A percentile compares a stretch with the other conserved stretches of the same genome.
Evolutionary conservation across 2,113 vertebrate genomes (phyloP).

Genomic region (Lepisosteus oculatus): DNA sequence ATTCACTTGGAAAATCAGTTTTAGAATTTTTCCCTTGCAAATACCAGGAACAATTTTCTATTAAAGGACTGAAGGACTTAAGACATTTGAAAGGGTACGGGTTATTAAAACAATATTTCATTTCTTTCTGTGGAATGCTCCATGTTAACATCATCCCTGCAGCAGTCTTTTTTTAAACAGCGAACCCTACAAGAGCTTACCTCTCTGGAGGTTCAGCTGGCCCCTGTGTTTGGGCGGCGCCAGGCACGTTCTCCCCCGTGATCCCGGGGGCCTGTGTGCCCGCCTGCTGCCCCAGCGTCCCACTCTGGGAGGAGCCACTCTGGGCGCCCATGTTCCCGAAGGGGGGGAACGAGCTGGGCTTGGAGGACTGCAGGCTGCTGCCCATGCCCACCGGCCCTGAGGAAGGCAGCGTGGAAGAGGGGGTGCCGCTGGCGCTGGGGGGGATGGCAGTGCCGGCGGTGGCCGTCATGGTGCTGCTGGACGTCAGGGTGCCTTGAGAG

Average conservation of each 20-base stretch:
- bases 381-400: slow-evolving; percentile 70
- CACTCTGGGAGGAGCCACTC: slow-evolving; percentile 66
- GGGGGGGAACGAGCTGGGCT: slow-evolving; percentile 81
- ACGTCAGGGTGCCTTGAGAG: slow-evolving; percentile 63
- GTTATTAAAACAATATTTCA: too few species aligned
- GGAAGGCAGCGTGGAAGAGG: slow-evolving; percentile 63
- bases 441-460: slow-evolving; percentile 68
- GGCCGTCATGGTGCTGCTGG: slow-evolving; percentile 57
- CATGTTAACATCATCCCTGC: neutral
- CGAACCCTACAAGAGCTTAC: slow-evolving; percentile 49
- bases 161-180: neutral
- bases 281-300: slow-evolving; percentile 78
- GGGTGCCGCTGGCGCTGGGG: slow-evolving; percentile 72
- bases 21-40: too few species aligned
- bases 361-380: slow-evolving; percentile 69
- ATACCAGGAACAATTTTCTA: too few species aligned
- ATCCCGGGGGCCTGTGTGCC: slow-evolving; percentile 61
- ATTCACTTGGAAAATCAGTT: too few species aligned
- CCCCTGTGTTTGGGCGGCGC: slow-evolving; percentile 68
- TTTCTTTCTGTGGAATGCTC: too few species aligned
- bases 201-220: slow-evolving; percentile 89
- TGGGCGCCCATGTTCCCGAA: slow-evolving; percentile 77
- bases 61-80: too few species aligned
- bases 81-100: too few species aligned
- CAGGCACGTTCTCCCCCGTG: slow-evolving; percentile 66